Conservation (phyloP, 2,113 vertebrate genomes). For the Sturnira hondurensis region DNA sequence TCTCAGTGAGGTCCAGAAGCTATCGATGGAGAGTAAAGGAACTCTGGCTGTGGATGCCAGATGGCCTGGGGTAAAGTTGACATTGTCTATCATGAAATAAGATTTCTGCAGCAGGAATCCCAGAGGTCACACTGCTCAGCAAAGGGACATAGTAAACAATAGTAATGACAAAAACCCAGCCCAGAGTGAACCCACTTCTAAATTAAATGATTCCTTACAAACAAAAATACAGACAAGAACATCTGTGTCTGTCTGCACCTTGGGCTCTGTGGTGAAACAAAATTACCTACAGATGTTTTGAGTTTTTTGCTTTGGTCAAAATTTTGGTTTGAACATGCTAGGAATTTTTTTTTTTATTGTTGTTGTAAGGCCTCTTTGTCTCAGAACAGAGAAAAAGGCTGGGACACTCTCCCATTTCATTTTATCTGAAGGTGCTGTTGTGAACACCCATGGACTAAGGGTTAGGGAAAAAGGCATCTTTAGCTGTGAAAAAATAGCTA, state of each 20-base stretch:
- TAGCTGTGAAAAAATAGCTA: neutral
- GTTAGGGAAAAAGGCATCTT: neutral
- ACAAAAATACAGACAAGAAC: neutral
- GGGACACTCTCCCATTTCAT: neutral
- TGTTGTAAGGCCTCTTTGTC: neutral
- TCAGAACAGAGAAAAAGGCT: neutral
- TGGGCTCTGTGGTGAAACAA: neutral
- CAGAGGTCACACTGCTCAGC: slow-evolving; percentile 31
- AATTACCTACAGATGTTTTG: neutral
- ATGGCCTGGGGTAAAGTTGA: neutral
- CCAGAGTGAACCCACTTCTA: neutral
- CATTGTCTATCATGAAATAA: slow-evolving; percentile 1
- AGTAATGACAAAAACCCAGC: slow-evolving; percentile 30
- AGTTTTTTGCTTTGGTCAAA: slow-evolving; percentile 10
- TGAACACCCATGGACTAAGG: neutral
- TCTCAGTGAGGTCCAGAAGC: slow-evolving; percentile 7
- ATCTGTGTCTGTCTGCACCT: neutral
- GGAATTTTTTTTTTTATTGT: neutral
- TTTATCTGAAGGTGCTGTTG: neutral
- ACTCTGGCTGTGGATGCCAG: neutral
- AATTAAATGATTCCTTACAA: slow-evolving; percentile 27
- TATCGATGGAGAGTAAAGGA: neutral
- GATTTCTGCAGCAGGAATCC: slow-evolving; percentile 19
- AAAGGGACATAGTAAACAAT: neutral
- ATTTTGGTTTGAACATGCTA: slow-evolving; percentile 7